Evolutionary conservation across 1,140 invertebrate species (phyloP), one percentile per base, ranked within the genome.

Genomic region (Drosophila subobscura): DNA sequence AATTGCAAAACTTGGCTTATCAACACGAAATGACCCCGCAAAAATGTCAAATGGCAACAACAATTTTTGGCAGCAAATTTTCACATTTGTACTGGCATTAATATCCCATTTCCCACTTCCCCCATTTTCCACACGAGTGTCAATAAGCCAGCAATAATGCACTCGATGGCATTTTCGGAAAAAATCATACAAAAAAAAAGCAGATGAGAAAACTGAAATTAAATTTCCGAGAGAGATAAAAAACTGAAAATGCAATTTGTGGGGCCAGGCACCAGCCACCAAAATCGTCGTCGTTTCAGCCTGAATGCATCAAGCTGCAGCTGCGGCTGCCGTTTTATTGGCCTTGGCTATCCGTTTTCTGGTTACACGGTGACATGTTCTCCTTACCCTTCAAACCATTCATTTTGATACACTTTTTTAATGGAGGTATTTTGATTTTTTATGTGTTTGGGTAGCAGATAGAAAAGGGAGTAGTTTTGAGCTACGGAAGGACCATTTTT

Each of bases 231-330:
- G 37, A 53, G 56, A 53, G 42, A 49, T 61, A 72, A 85, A 85
- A 85, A 85, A 86, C 67, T 80, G 73, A 59, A 85, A 86, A 85
- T 85, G 77, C 78, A 85, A 85, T 85, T 80, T 85, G 73, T 60
- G 68, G 67, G 54, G 22, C 33, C 47, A n/a, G 58, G 37, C 23
- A 45, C 40, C 40, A 52, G 57, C 60, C 77, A 61, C 61, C 59
- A 84, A 84, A 37, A 85, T 76, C 66, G 77, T 68, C 51, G 45
- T 70, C 46, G 51, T 71, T 40, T 27, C 25, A 6, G 25, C 25
- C 25, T 27, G 25, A 27, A 8, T 33, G 51, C 57, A 73, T 71
- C 66, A 66, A 8, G 5, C 5, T 27, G 5, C 25, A 27, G 25
- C 29, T 33, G 29, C 7, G 77, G 77, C 59, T 74, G 68, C 81